Evolutionary conservation across 2,888 invertebrate genomes (phyloP), one percentile per base, ranked within the genome.

Genomic region (Epinotia nisella): DNA sequence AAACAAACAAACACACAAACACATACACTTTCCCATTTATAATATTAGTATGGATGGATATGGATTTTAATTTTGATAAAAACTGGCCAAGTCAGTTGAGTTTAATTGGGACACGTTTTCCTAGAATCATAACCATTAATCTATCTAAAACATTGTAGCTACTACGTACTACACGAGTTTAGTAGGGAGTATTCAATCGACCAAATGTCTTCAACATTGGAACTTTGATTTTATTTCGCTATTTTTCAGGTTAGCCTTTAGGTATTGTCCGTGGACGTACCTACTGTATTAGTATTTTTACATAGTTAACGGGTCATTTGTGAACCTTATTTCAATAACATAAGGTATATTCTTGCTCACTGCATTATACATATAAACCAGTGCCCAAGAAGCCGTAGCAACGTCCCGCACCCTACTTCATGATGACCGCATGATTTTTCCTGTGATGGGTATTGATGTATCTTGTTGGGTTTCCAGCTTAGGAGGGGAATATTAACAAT

Each of bases 391-490:
- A 49, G 49, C 49, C 49, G n/a, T 49, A 49, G 4, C 15, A 49
- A 13, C 49, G 49, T 13, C 49, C 45, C 49, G 49, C 49, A 49
- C 49, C n/a, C 53, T 53, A 19, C 19, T 19, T 19, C 0, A 2
- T 53, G 17, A 19, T 53, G 17, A 53, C 19, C 19, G 53, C 53
- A 19, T 10, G 19, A 53, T 53, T 53, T 17, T 53, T 19, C 53
- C 53, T 53, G 19, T 53, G 19, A 53, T 53, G 53, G 11, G 53
- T 53, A 53, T 53, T 53, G 53, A 19, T 51, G 51, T 19, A 19
- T 19, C 9, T 53, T 53, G 53, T 19, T 19, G 10, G 53, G 53
- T 53, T 53, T 53, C 53, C 19, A 17, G 53, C 53, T 53, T 53
- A 53, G 11, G 53, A 53, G 19, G 53, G 17, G 19, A 19, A 53